These are phyloP conservation scores for Glaucopsyche alexis DNA, from an alignment of 2,888 invertebrate genomes.

Conservation along the genomic window DNA sequence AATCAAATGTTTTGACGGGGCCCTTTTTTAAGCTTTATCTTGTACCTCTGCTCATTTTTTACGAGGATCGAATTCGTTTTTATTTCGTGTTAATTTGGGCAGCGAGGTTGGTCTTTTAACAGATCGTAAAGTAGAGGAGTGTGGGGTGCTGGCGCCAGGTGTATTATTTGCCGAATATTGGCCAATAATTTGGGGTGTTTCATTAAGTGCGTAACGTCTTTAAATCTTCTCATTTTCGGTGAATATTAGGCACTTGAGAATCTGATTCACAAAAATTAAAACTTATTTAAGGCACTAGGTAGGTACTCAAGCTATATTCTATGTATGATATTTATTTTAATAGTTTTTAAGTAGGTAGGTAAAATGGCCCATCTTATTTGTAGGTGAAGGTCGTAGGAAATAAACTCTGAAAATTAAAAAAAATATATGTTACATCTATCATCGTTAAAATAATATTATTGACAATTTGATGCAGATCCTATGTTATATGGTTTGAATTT, in stretches of 20 bases:
- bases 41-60: conserved; percentile 75
- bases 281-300: background rate
- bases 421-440: background rate
- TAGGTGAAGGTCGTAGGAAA: background rate
- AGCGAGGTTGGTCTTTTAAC: conserved; percentile 79
- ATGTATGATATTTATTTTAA: background rate
- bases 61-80: conserved; percentile 72
- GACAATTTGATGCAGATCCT: conserved; percentile 2
- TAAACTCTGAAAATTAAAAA: background rate
- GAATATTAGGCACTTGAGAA: background rate
- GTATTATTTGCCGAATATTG: conserved; percentile 43
- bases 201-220: background rate
- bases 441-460: background rate
- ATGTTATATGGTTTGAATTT: background rate
- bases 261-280: background rate
- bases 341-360: background rate
- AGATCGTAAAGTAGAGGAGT: conserved; percentile 74
- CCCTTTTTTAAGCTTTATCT: conserved; percentile 79
- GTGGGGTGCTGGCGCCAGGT: conserved; percentile 64
- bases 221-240: background rate
- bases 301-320: background rate
- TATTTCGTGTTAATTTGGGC: conserved; percentile 80
- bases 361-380: background rate
- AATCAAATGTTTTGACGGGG: conserved; percentile 81
- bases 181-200: conserved; percentile 35